phyloP scores from a whole-genome alignment of 2,888 invertebrate species.

The Phalangium opilio region DNA sequence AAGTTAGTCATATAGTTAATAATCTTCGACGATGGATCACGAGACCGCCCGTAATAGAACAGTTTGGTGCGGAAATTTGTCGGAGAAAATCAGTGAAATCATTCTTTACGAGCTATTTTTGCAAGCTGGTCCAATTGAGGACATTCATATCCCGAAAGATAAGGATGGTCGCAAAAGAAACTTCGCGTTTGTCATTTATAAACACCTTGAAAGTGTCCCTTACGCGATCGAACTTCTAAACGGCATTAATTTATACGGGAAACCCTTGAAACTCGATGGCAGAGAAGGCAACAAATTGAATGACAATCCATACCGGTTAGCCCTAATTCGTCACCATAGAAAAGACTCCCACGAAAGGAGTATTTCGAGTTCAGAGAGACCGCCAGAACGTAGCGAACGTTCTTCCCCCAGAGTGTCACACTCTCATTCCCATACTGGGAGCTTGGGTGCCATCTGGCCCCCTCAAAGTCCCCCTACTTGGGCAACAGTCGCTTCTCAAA shows the following conservation, averaged over 20 bases:
- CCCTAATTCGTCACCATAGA: not conserved
- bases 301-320: slow-evolving; percentile 11
- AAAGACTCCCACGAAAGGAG: too few relatives aligned
- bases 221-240: slow-evolving; percentile 59
- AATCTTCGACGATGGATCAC: too few relatives aligned
- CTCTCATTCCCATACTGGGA: too few relatives aligned
- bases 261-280: slow-evolving; percentile 6
- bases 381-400: too few relatives aligned
- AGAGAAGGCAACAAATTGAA: slow-evolving; percentile 8
- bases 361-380: too few relatives aligned
- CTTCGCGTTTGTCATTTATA: slow-evolving; percentile 63
- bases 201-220: slow-evolving; percentile 54
- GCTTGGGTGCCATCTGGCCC: too few relatives aligned
- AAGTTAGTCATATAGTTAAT: too few relatives aligned
- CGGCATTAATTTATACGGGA: slow-evolving; percentile 50
- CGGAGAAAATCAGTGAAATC: slow-evolving; percentile 61
- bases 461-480: too few relatives aligned
- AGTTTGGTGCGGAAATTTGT: slow-evolving; percentile 70
- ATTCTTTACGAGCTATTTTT: slow-evolving; percentile 67
- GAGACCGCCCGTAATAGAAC: slow-evolving; percentile 35
- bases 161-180: slow-evolving; percentile 48
- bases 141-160: slow-evolving; percentile 57
- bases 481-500: too few relatives aligned
- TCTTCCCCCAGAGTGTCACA: too few relatives aligned
- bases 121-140: slow-evolving; percentile 63